Evolutionary conservation across 2,797 vertebrate genomes (phyloP).

Genomic region (Amblyopsis hoosieri): DNA sequence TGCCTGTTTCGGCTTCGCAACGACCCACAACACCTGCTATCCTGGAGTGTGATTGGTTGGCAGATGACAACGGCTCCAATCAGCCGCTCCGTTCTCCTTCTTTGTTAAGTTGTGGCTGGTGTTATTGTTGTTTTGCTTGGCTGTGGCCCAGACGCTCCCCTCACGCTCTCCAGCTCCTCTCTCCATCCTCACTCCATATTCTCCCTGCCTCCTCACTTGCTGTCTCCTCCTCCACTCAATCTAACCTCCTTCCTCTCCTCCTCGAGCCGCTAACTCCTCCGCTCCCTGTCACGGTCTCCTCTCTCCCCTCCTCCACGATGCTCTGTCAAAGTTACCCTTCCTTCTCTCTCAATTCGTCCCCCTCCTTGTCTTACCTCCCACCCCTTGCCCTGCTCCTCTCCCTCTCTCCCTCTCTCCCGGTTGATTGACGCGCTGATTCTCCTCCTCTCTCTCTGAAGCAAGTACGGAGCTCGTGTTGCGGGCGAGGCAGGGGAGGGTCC

Average conservation of each 20-base stretch:
- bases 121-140: background rate
- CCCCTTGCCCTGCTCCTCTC: constrained; percentile 17
- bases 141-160: constrained; percentile 21
- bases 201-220: background rate
- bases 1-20: constrained; percentile 36
- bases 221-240: background rate
- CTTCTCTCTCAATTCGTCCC: constrained; percentile 11
- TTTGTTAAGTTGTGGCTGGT: background rate
- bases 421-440: constrained; percentile 77
- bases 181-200: background rate
- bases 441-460: constrained; percentile 84
- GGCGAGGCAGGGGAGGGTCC: constrained; percentile 78
- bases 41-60: constrained; percentile 58
- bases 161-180: constrained; percentile 13
- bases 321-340: constrained; percentile 5
- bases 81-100: constrained; percentile 32
- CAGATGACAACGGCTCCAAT: constrained; percentile 14
- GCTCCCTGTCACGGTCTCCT: background rate
- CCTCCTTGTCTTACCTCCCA: constrained; percentile 4
- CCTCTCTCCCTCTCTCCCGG: constrained; percentile 41
- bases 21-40: constrained; percentile 40
- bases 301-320: background rate
- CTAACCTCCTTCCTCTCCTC: background rate
- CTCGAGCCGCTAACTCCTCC: background rate
- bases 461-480: constrained; percentile 82